phyloP scores from a whole-genome alignment of 2,797 vertebrate genomes.

The Acrossocheilus fasciatus region DNA sequence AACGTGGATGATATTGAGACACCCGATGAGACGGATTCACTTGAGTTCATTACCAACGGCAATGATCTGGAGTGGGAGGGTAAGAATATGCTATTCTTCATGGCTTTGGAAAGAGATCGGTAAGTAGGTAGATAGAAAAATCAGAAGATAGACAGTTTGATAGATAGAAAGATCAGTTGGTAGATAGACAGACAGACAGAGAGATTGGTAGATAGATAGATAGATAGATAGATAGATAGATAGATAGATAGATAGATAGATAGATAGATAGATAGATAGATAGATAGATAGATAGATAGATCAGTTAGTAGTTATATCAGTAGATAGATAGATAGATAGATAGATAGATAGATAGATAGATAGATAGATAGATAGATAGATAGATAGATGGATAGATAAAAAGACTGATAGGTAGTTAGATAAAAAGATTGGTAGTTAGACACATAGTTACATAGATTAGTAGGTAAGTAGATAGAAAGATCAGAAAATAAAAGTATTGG shows the following conservation, averaged over 20 bases:
- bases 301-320: fast-evolving
- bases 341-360: not conserved
- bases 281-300: fast-evolving
- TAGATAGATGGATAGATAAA: not conserved
- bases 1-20: constrained; percentile 97
- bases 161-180: not conserved
- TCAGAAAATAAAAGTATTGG: too few species aligned
- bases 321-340: not conserved
- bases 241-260: not conserved
- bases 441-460: too few species aligned
- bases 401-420: not conserved
- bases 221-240: fast-evolving
- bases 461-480: too few species aligned
- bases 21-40: constrained; percentile 94
- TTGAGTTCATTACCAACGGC: constrained; percentile 93
- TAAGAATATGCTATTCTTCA: constrained; percentile 64
- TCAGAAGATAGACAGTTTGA: not conserved
- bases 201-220: too few species aligned
- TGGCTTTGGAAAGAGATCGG: not conserved
- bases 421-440: not conserved
- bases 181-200: fast-evolving
- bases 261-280: not conserved
- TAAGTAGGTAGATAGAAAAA: not conserved
- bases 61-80: constrained; percentile 98
- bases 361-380: not conserved